These are phyloP conservation scores for Neotragus pygmaeus DNA, from an alignment of 2,113 vertebrate genomes.

Conservation along the genomic window DNA sequence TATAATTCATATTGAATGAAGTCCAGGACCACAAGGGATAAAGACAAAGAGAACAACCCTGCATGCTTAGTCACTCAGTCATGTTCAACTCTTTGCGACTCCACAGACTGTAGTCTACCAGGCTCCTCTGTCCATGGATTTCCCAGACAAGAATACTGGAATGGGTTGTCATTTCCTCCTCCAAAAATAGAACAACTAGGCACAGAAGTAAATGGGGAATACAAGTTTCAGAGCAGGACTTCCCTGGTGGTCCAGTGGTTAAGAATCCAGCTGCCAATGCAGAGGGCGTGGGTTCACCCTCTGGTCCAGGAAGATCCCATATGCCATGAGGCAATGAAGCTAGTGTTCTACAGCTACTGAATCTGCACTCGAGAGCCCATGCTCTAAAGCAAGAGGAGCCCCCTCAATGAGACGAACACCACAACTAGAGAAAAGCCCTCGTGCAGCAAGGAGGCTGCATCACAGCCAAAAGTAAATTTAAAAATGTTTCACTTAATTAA, in stretches of 20 bases:
- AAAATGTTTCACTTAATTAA: not conserved
- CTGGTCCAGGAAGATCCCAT: not conserved
- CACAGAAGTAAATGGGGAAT: not conserved
- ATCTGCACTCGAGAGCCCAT: not conserved
- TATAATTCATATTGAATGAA: not conserved
- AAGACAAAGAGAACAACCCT: not conserved
- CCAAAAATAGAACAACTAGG: not conserved
- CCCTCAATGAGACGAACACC: not conserved
- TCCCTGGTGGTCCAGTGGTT: not conserved
- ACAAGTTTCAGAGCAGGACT: not conserved
- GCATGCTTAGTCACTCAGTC: not conserved
- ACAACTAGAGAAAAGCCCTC: not conserved
- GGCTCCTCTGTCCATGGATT: not conserved
- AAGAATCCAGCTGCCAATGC: not conserved
- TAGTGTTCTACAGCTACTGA: not conserved
- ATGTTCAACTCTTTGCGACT: not conserved
- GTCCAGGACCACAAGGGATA: not conserved
- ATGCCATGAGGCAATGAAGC: not conserved
- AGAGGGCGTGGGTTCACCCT: not conserved
- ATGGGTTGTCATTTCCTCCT: not conserved
- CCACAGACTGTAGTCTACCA: not conserved
- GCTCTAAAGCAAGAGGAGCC: not conserved
- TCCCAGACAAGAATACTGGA: not conserved
- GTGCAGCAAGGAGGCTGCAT: not conserved
- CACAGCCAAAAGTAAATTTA: accelerated